Percentiles rank a stretch among this genome's conserved stretches.
phyloP scores from a whole-genome alignment of 2,797 vertebrate species.

The Lemur catta region DNA sequence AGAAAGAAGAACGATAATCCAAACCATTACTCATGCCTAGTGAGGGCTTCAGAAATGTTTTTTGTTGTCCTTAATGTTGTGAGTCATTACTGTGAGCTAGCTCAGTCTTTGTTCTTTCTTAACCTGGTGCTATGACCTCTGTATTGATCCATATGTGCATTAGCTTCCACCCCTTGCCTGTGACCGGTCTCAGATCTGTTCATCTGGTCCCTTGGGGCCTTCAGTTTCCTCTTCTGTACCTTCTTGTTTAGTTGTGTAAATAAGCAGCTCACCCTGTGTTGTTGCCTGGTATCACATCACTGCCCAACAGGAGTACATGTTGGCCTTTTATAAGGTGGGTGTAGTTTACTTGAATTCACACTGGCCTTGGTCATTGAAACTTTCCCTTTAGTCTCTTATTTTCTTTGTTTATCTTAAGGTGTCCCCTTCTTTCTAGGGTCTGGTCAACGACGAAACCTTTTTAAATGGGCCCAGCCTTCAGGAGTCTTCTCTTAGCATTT shows the following conservation, averaged over 20 bases:
- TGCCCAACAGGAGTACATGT: not conserved
- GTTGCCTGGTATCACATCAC: not conserved
- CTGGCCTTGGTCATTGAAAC: not conserved
- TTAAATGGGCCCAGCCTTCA: not conserved
- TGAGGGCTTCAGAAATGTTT: accelerated
- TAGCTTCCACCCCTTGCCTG: not conserved
- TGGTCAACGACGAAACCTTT: not conserved
- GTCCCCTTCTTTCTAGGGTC: not conserved
- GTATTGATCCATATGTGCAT: not conserved
- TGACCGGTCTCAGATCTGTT: not conserved
- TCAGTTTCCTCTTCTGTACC: not conserved
- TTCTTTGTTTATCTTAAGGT: not conserved
- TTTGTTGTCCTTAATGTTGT: not conserved
- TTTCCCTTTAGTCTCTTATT: not conserved
- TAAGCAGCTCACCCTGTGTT: not conserved
- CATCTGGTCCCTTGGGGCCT: not conserved
- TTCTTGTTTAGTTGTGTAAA: not conserved
- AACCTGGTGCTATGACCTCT: not conserved
- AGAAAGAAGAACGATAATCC: not conserved
- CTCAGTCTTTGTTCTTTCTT: not conserved
- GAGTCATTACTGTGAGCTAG: not conserved
- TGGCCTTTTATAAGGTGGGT: not conserved
- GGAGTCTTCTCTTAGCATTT: not conserved
- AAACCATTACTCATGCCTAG: not conserved
- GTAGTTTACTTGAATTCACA: not conserved